Evolutionary conservation across 2,888 invertebrate genomes (phyloP).

Genomic region (Drosophila nr. fundita): DNA sequence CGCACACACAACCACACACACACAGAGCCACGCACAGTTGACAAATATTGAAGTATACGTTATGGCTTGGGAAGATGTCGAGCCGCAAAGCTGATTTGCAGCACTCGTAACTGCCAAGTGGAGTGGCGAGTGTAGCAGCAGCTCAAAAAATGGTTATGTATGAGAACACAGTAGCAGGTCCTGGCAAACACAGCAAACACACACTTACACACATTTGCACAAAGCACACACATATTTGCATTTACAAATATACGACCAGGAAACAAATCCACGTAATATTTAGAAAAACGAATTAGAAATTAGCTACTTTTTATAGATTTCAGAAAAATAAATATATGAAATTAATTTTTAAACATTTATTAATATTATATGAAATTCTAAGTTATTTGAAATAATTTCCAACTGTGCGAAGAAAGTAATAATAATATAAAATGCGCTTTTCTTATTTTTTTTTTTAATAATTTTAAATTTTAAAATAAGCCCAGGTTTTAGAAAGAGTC

Average conservation of each 20-base stretch:
- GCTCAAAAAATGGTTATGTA: conserved; percentile 3
- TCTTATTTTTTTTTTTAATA: no score
- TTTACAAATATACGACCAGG: no score
- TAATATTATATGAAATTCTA: not conserved
- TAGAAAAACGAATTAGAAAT: not conserved
- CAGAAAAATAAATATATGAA: not conserved
- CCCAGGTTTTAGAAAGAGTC: not conserved
- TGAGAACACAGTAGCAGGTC: not conserved
- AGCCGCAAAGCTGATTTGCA: conserved; percentile 64
- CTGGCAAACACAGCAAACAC: conserved; percentile 16
- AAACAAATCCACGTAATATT: not conserved
- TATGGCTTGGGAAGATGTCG: conserved; percentile 49
- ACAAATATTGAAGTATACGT: conserved; percentile 57
- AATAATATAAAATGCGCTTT: not conserved
- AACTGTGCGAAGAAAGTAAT: not conserved
- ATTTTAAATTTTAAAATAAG: not conserved
- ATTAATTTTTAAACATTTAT: not conserved
- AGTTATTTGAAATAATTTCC: not conserved
- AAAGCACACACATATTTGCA: conserved; percentile 51
- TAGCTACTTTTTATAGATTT: accelerated
- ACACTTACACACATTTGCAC: conserved; percentile 43
- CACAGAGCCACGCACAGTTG: conserved; percentile 21
- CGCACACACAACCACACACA: not conserved
- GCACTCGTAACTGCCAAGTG: conserved; percentile 42
- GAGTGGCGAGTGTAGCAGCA: conserved; percentile 9